Percentiles rank a stretch among this genome's conserved stretches.
Conservation (phyloP, 2,888 invertebrate genomes). For the Idaea dimidiata region DNA sequence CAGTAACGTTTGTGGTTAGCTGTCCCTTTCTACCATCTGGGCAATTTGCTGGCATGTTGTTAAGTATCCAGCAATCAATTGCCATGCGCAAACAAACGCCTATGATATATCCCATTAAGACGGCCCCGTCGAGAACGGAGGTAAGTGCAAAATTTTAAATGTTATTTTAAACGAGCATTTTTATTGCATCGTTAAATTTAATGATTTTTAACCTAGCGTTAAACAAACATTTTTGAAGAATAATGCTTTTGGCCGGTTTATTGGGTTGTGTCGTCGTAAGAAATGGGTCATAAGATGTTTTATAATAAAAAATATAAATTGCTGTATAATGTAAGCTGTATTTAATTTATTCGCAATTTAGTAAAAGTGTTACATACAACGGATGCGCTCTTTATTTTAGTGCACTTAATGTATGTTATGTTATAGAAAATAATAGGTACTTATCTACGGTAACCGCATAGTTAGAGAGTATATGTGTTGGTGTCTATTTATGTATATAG, state of each 20-base stretch:
- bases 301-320: neutral
- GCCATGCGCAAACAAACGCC: conserved; percentile 81
- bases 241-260: neutral
- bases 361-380: neutral
- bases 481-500: too few species aligned
- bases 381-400: neutral
- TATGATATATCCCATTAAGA: conserved; percentile 82
- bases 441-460: too few species aligned
- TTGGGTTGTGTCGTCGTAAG: neutral
- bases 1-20: neutral
- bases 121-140: conserved; percentile 39
- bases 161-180: conserved; percentile 22
- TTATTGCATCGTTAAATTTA: conserved; percentile 8
- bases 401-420: neutral
- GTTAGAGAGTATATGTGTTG: too few species aligned
- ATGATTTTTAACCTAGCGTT: neutral
- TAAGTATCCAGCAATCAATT: conserved; percentile 78
- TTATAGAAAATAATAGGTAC: too few species aligned
- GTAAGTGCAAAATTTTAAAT: conserved; percentile 44
- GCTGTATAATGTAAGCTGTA: neutral
- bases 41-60: conserved; percentile 79
- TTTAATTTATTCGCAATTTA: neutral
- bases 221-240: conserved; percentile 1
- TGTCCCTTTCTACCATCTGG: conserved; percentile 46
- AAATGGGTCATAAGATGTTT: neutral